phyloP scores from a whole-genome alignment of 2,888 invertebrate genomes.

The Eudasyphora cyanicolor region DNA sequence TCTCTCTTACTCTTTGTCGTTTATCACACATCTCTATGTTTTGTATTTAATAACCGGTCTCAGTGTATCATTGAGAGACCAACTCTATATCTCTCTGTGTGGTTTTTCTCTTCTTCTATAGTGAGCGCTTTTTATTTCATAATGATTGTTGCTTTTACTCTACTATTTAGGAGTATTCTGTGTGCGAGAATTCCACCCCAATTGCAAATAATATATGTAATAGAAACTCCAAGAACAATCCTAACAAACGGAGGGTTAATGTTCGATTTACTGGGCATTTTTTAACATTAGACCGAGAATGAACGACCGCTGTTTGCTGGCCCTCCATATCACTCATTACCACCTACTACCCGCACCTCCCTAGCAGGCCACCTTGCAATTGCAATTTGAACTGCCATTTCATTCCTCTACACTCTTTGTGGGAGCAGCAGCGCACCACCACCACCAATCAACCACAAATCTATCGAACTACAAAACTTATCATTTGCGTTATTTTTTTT shows the following conservation, averaged over 20 bases:
- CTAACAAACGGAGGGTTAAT: slow-evolving; percentile 54
- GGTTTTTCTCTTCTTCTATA: neutral
- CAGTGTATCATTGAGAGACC: too few species aligned
- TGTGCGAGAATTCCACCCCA: slow-evolving; percentile 57
- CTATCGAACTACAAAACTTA: neutral
- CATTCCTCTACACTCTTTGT: neutral
- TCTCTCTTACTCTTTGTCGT: slow-evolving; percentile 10
- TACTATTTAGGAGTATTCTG: too few species aligned
- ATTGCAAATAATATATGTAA: slow-evolving; percentile 18
- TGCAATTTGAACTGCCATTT: neutral
- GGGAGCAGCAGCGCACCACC: too few species aligned
- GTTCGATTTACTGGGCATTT: slow-evolving; percentile 59
- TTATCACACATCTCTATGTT: neutral
- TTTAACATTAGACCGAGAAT: slow-evolving; percentile 32
- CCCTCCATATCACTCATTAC: neutral
- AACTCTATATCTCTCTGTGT: too few species aligned
- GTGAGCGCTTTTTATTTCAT: neutral
- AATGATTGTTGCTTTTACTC: slow-evolving; percentile 48
- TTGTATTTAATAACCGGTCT: slow-evolving; percentile 32
- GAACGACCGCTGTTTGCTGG: neutral
- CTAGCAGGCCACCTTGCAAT: too few species aligned
- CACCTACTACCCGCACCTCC: neutral
- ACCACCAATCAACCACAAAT: too few species aligned
- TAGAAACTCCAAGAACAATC: slow-evolving; percentile 3
- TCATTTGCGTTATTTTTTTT: too few species aligned